Conservation (phyloP, 1,140 invertebrate species). For the Triops longicaudatus region DNA sequence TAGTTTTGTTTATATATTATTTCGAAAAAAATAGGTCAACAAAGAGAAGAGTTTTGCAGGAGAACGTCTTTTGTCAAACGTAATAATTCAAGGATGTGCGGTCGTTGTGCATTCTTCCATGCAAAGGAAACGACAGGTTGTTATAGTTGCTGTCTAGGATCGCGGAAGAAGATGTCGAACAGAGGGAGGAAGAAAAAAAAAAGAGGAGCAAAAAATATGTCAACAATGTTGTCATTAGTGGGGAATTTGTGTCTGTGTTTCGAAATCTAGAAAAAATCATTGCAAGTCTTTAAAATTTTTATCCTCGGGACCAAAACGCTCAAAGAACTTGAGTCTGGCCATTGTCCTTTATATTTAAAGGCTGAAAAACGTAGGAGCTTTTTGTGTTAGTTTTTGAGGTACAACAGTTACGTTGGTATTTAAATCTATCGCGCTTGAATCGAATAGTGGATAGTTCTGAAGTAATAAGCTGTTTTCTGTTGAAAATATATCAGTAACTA, state of each 20-base stretch:
- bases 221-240: slow-evolving; percentile 12
- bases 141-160: background rate
- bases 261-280: background rate
- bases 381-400: no score
- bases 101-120: background rate
- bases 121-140: background rate
- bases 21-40: background rate
- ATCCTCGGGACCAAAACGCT: no score
- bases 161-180: background rate
- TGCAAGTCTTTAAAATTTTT: no score
- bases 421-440: no score
- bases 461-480: no score
- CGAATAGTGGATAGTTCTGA: no score
- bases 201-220: background rate
- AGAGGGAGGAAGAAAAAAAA: background rate
- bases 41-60: background rate
- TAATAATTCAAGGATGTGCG: background rate
- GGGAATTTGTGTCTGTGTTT: background rate
- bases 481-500: no score
- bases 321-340: no score
- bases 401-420: no score
- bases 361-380: no score
- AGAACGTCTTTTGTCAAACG: background rate
- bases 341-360: no score
- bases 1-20: background rate